phyloP scores from a whole-genome alignment of 2,797 vertebrate genomes.

The Anas bahamensis region DNA sequence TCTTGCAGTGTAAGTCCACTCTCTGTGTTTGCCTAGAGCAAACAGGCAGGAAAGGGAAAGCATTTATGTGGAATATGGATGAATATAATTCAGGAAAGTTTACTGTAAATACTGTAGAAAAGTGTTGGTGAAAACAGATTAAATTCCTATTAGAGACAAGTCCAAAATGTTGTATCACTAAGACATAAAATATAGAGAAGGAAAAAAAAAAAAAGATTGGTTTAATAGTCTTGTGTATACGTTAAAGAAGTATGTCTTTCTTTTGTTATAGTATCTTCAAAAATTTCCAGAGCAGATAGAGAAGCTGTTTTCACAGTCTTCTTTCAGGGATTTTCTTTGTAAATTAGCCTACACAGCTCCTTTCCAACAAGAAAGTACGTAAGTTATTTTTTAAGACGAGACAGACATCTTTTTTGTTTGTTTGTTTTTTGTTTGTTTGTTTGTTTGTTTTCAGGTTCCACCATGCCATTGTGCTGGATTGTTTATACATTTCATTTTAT shows the following conservation, averaged over 20 bases:
- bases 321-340: neutral
- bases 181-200: neutral
- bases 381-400: neutral
- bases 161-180: neutral
- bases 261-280: neutral
- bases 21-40: conserved; percentile 21
- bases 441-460: neutral
- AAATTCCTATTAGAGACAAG: neutral
- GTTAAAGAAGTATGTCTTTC: neutral
- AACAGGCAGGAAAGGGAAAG: conserved; percentile 14
- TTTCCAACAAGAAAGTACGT: neutral
- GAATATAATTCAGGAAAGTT: conserved; percentile 31
- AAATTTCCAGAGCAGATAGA: neutral
- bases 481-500: neutral
- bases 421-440: neutral
- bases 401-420: neutral
- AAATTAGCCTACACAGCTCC: neutral
- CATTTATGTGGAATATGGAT: conserved; percentile 1
- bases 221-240: neutral
- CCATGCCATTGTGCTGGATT: neutral
- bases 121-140: neutral
- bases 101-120: conserved; percentile 19
- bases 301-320: neutral
- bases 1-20: neutral
- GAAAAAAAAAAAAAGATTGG: neutral